A percentile compares a stretch with the other conserved stretches of the same genome.
Evolutionary conservation across 2,113 vertebrate genomes (phyloP).

Genomic region (Carassius auratus): DNA sequence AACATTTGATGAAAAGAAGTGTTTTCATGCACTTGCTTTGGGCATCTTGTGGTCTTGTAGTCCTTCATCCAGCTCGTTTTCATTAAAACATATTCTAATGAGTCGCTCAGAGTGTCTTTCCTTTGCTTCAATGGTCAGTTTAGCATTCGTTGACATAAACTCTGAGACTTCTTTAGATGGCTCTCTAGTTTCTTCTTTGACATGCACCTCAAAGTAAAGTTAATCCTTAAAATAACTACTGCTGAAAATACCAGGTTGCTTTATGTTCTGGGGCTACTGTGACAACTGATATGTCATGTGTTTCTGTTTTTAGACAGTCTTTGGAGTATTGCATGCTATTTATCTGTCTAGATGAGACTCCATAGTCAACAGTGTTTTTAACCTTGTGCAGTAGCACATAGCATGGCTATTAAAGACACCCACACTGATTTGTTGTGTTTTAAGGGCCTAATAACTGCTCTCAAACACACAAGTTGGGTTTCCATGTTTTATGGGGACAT

Average conservation of each 20-base stretch:
- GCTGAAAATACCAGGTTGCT: conserved; percentile 6
- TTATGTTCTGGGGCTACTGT: conserved; percentile 2
- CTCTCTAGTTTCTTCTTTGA: not conserved
- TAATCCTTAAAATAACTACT: conserved; percentile 20
- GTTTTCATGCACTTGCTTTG: too few species aligned
- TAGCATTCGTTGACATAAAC: too few species aligned
- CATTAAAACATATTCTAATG: too few species aligned
- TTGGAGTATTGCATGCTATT: conserved; percentile 13
- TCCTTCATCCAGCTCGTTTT: too few species aligned
- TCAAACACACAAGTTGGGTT: not conserved
- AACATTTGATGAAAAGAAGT: too few species aligned
- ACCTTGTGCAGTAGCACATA: conserved; percentile 12
- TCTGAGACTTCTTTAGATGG: too few species aligned
- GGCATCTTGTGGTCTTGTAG: too few species aligned
- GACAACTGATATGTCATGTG: conserved; percentile 13
- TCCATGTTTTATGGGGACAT: too few species aligned
- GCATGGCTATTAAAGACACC: not conserved
- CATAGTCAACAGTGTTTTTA: conserved; percentile 5
- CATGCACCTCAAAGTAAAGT: conserved; percentile 21
- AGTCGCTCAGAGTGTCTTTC: too few species aligned
- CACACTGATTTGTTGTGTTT: conserved; percentile 20
- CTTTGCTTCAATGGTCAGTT: too few species aligned
- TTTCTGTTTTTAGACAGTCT: conserved; percentile 19
- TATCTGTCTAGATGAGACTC: conserved; percentile 4
- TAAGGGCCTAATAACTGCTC: not conserved